These are phyloP conservation scores for Ascaphus truei DNA, from an alignment of 2,113 vertebrate genomes.

Conservation along the genomic window DNA sequence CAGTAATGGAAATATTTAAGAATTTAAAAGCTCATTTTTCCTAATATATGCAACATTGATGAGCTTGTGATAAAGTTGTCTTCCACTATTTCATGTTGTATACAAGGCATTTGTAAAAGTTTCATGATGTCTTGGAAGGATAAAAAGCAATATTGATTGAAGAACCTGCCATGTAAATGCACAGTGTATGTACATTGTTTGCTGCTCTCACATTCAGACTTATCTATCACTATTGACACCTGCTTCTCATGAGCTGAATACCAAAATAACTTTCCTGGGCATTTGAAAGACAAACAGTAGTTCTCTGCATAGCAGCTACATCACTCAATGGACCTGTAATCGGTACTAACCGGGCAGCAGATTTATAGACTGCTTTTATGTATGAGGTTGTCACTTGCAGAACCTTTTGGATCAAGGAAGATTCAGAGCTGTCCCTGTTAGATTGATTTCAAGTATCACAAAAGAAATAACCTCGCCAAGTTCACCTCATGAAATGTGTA, in stretches of 20 bases:
- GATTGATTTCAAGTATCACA: background rate
- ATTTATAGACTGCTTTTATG: constrained; percentile 3
- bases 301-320: background rate
- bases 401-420: background rate
- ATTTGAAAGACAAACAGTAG: constrained; percentile 21
- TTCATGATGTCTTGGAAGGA: constrained; percentile 3
- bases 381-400: background rate
- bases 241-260: background rate
- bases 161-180: background rate
- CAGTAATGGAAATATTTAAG: background rate
- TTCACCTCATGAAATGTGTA: background rate
- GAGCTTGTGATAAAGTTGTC: background rate
- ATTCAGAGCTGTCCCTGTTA: background rate
- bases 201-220: constrained; percentile 29
- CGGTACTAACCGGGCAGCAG: background rate
- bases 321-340: constrained; percentile 13
- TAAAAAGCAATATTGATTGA: background rate
- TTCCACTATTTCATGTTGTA: background rate
- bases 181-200: constrained; percentile 23
- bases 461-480: background rate
- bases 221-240: constrained; percentile 24
- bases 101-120: constrained; percentile 13
- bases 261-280: constrained; percentile 26
- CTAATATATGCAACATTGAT: background rate
- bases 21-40: background rate